phyloP scores from a whole-genome alignment of 2,888 invertebrate genomes.

The Herminia tarsipennalis region DNA sequence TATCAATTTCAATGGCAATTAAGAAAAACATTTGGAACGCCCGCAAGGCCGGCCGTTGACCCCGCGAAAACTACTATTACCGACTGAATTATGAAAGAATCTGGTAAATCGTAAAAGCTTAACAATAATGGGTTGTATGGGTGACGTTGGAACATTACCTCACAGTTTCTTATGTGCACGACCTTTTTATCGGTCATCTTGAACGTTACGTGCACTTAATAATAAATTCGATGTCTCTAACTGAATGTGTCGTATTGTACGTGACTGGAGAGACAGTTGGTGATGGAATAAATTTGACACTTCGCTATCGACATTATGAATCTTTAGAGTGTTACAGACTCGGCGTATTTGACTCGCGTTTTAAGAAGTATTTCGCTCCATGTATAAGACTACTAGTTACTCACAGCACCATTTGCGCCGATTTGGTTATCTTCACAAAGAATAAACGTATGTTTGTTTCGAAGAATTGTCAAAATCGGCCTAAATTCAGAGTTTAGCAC shows the following conservation, averaged over 20 bases:
- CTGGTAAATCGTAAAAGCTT: constrained; percentile 24
- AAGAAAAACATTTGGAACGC: constrained; percentile 62
- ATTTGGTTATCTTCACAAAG: too few relatives aligned
- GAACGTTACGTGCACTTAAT: constrained; percentile 71
- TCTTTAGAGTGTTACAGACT: too few relatives aligned
- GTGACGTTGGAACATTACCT: constrained; percentile 70
- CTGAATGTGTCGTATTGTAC: constrained; percentile 59
- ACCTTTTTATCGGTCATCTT: constrained; percentile 81
- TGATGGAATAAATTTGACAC: constrained; percentile 44
- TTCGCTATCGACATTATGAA: too few relatives aligned
- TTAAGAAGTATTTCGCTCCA: too few relatives aligned
- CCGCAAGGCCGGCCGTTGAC: constrained; percentile 73
- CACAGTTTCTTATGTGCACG: constrained; percentile 67
- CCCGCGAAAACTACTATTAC: constrained; percentile 56
- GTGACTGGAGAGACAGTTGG: constrained; percentile 46
- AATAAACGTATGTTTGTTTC: too few relatives aligned
- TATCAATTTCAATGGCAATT: constrained; percentile 70
- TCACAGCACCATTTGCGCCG: too few relatives aligned
- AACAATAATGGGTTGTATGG: constrained; percentile 5
- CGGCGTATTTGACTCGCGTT: too few relatives aligned
- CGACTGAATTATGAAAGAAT: constrained; percentile 45
- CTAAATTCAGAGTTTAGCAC: too few relatives aligned
- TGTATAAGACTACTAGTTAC: too few relatives aligned
- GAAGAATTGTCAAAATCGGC: too few relatives aligned
- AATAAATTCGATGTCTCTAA: constrained; percentile 72